Evolutionary conservation across 1,140 invertebrate genomes (phyloP), one percentile per base, ranked within the genome.

Genomic region (Caligus rogercresseyi): DNA sequence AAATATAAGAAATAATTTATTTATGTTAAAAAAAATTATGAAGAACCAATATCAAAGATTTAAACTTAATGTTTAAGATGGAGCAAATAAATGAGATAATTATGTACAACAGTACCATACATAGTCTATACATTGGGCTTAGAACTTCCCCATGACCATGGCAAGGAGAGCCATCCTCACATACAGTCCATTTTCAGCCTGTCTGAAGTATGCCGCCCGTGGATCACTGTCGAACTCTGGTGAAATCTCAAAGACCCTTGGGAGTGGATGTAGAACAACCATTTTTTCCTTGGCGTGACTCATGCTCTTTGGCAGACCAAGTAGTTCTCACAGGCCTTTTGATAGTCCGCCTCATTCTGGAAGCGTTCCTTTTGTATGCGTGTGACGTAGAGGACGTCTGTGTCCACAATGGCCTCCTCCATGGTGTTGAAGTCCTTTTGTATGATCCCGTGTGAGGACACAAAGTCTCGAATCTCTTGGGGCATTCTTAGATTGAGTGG

Each of bases 321-420:
- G 69, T 87, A 88, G 54, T 84, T 77, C 3, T 92, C 89, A 71
- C 86, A 87, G 52, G 89, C 87, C 79, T 84, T 78, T 60, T 91
- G 76, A 73, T 96, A 98, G 69, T 95, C 89, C 65, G 86, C 82
- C 68, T 83, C 74, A 26, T 79, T 82, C 0, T 75, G 69, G 74
- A 99, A 98, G 67, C 95, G 77, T 75, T 99, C 95, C 24, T 83
- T 80, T 72, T 99, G 95, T 68, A 99, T 96, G 66, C 95, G 78
- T 0, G 95, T 99, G 85, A 98, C 92, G 68, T 98, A 98, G 1
- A 98, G 72, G 15, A 99, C 92, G 77, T 99, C 95, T 3, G 92
- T 95, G 59, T 91, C 87, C 0, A 83, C 81, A 7, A 99, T 72
- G 14, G 87, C 89, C 52, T 86, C 82, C 72, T 96, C 86, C 52